Percentiles rank a stretch among this genome's conserved stretches.
Evolutionary conservation across 1,140 invertebrate genomes (phyloP).

Genomic region (Aporrectodea caliginosa): DNA sequence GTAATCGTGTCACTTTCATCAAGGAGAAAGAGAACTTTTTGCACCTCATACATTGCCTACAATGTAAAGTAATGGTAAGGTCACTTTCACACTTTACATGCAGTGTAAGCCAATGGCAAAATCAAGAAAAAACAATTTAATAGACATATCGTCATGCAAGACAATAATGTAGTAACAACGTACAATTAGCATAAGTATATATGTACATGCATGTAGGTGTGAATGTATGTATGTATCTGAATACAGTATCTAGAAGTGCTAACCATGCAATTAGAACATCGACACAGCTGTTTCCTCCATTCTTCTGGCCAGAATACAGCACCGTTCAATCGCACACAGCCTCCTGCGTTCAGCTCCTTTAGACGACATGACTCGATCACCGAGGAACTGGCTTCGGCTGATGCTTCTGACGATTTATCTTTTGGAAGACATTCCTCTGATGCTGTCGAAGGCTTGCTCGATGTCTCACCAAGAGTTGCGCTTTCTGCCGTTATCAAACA

Average conservation of each 20-base stretch:
- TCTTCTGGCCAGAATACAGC: slow-evolving; percentile 67
- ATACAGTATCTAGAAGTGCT: too few species aligned
- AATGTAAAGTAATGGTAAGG: slow-evolving; percentile 24
- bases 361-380: not conserved
- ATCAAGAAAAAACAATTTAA: too few species aligned
- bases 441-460: not conserved
- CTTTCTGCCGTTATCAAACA: not conserved
- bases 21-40: slow-evolving; percentile 63
- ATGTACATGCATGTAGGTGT: too few species aligned
- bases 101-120: too few species aligned
- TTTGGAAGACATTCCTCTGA: not conserved
- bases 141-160: too few species aligned
- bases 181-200: too few species aligned
- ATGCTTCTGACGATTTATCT: not conserved
- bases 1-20: slow-evolving; percentile 80
- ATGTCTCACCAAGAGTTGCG: not conserved
- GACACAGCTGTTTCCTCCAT: slow-evolving; percentile 73
- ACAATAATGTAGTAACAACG: too few species aligned
- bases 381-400: not conserved
- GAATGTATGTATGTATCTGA: too few species aligned
- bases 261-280: slow-evolving; percentile 57
- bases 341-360: slow-evolving; percentile 35
- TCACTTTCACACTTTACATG: too few species aligned
- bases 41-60: slow-evolving; percentile 46
- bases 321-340: slow-evolving; percentile 36